These are phyloP conservation scores for Amphipoea lucens DNA, from an alignment of 2,888 invertebrate species.

Conservation along the genomic window DNA sequence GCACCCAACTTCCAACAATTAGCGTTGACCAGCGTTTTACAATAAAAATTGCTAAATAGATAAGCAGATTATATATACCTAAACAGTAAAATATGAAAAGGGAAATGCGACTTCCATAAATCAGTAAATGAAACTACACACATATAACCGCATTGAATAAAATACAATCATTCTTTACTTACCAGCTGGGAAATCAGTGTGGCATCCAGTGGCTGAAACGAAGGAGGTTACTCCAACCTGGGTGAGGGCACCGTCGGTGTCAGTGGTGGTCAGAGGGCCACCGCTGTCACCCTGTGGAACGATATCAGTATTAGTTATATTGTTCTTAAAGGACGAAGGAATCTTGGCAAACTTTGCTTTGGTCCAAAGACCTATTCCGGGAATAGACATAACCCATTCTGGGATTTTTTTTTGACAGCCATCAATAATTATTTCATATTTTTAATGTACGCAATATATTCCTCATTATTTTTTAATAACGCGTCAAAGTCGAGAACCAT, in stretches of 20 bases:
- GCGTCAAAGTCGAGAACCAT: no score
- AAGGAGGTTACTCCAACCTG: conserved; percentile 83
- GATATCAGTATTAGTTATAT: neutral
- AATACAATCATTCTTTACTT: conserved; percentile 42
- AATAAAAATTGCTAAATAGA: neutral
- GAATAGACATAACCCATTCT: neutral
- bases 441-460: no score
- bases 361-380: neutral
- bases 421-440: no score
- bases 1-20: neutral
- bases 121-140: neutral
- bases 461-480: no score
- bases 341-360: neutral
- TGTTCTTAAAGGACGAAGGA: neutral
- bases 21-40: neutral
- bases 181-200: conserved; percentile 81
- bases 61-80: neutral
- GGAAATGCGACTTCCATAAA: neutral
- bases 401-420: no score
- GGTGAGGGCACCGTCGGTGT: conserved; percentile 72
- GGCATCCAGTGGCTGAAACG: conserved; percentile 81
- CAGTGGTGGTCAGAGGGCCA: conserved; percentile 77
- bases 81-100: neutral
- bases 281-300: conserved; percentile 85
- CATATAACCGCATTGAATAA: neutral